A percentile compares a stretch with the other conserved stretches of the same genome.
Evolutionary conservation across 2,888 invertebrate species (phyloP).

Genomic region (Scaptomyza cyrtandrae): DNA sequence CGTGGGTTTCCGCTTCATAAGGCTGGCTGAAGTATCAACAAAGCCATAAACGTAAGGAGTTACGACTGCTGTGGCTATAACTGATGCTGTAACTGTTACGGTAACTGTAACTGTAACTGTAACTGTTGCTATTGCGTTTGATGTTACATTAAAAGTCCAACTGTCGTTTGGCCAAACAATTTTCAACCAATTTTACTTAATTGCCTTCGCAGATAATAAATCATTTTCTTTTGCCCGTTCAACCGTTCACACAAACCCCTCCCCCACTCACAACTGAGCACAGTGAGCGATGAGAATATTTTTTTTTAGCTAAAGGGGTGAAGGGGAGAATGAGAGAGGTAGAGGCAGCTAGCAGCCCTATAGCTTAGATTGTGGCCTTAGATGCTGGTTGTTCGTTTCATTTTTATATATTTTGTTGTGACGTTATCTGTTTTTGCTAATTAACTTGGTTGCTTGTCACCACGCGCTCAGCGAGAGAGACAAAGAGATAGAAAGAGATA

Average conservation of each 20-base stretch:
- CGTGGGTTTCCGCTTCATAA: conserved; percentile 27
- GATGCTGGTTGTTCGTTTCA: conserved; percentile 61
- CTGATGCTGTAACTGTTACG: conserved; percentile 9
- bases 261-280: not conserved
- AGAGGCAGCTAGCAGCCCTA: not conserved
- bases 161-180: conserved; percentile 58
- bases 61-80: not conserved
- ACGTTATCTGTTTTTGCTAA: conserved; percentile 75
- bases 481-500: conserved; percentile 5
- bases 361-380: conserved; percentile 35
- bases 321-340: not conserved
- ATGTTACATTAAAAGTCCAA: conserved; percentile 24
- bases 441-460: conserved; percentile 70
- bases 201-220: conserved; percentile 74
- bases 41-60: conserved; percentile 20
- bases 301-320: conserved; percentile 12
- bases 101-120: conserved; percentile 11
- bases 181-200: conserved; percentile 72
- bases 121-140: conserved; percentile 33
- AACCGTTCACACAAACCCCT: conserved; percentile 19
- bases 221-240: conserved; percentile 56
- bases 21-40: conserved; percentile 28
- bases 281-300: conserved; percentile 32
- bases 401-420: conserved; percentile 57
- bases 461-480: conserved; percentile 15